Evolutionary conservation across 2,888 invertebrate genomes (phyloP), one percentile per base, ranked within the genome.

Genomic region (Phragmatobia fuliginosa): DNA sequence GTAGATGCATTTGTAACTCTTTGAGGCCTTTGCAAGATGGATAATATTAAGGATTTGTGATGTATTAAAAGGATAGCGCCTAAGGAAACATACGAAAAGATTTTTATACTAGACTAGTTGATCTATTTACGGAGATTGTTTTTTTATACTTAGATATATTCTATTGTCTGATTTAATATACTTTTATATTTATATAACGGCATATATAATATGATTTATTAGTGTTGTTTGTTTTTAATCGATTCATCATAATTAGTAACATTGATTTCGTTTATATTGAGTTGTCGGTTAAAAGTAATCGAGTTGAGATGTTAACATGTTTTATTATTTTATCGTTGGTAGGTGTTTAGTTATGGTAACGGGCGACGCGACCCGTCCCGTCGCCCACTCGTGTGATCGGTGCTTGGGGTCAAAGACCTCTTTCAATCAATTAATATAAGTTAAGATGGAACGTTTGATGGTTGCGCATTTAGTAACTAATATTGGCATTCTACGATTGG

Each of bases 71-170:
- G 95, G 95, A 95, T 95, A 95, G 95, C 94, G 95, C 95, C 94
- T 95, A 94, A 94, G 94, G 94, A 95, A 93, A 94, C 94, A 94
- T 95, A 95, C 94, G 95, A 95, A 94, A 95, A 94, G 93, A 93
- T 94, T 95, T 95, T 95, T 95, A 95, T 95, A 95, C 94, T 95
- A 95, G 94, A 92, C 91, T 94, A 95, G 94, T 93, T 94, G 92
- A 94, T 93, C 94, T 95, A 95, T 94, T 94, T 95, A 95, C 95
- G 95, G 94, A 95, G 95, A 95, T 95, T 95, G 95, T 95, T 95
- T 95, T 91, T 94, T 95, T 95, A 95, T 95, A 94, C 93, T 94
- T 95, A 95, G 94, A 95, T 92, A 94, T 94, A 95, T 94, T 93
- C 91, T 95, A 95, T 95, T 92, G 94, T 94, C 94, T 94, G 94